Evolutionary conservation across 2,888 invertebrate genomes (phyloP).

Genomic region (Aspidiotus destructor): DNA sequence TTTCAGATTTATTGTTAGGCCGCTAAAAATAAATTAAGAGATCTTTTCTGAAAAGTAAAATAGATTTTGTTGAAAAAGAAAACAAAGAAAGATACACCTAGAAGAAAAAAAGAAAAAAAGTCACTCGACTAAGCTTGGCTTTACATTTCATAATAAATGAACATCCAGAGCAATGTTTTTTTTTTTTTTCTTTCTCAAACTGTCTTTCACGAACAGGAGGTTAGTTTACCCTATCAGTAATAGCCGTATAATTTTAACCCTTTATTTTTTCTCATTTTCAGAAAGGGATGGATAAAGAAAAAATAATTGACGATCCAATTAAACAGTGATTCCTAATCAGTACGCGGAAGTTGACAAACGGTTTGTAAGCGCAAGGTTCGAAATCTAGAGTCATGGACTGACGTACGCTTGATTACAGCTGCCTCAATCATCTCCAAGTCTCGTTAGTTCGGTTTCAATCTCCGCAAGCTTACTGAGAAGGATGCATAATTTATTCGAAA

Average conservation of each 20-base stretch:
- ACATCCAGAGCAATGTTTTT: conserved; percentile 13
- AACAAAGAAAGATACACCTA: neutral
- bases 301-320: conserved; percentile 27
- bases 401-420: too few species aligned
- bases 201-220: conserved; percentile 17
- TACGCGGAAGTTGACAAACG: too few species aligned
- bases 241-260: conserved; percentile 32
- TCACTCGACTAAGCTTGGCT: conserved; percentile 28
- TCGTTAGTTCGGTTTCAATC: too few species aligned
- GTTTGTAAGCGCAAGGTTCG: too few species aligned
- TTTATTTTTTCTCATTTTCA: conserved; percentile 17
- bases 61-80: neutral
- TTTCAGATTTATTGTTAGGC: conserved; percentile 32
- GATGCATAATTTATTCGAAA: too few species aligned
- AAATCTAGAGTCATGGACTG: too few species aligned
- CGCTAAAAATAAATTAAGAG: conserved; percentile 29
- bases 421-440: too few species aligned
- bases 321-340: conserved; percentile 17
- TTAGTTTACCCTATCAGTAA: conserved; percentile 28
- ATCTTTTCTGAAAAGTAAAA: neutral
- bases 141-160: conserved; percentile 30
- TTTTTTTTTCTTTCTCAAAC: conserved; percentile 12
- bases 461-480: too few species aligned
- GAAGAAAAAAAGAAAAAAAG: conserved; percentile 13
- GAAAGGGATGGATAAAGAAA: conserved; percentile 11